Conservation (phyloP, 2,888 invertebrate genomes). For the Aspidiotus destructor region DNA sequence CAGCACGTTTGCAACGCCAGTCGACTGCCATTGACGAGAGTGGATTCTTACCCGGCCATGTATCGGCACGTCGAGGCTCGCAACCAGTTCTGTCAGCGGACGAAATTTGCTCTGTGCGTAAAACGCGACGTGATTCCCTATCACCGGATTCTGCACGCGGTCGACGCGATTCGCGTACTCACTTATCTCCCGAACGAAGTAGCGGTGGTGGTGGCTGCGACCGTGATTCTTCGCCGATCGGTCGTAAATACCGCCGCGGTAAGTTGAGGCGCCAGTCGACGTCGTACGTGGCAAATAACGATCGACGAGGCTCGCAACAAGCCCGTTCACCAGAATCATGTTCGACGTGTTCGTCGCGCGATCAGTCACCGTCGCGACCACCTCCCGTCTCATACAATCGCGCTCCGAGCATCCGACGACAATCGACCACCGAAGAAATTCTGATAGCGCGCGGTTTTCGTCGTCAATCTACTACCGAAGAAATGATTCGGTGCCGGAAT, state of each 20-base stretch:
- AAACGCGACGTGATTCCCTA: conserved; percentile 72
- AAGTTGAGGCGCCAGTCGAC: conserved; percentile 68
- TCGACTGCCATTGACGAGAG: conserved; percentile 84
- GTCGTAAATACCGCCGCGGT: conserved; percentile 58
- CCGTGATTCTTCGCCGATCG: conserved; percentile 66
- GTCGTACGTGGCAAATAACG: conserved; percentile 33
- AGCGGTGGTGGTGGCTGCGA: conserved; percentile 55
- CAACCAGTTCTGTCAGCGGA: conserved; percentile 74
- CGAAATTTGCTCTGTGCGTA: conserved; percentile 45
- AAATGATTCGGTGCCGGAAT: conserved; percentile 84
- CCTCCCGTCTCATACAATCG: conserved; percentile 41
- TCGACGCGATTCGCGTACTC: conserved; percentile 58
- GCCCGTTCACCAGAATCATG: conserved; percentile 48
- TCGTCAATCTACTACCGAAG: conserved; percentile 81
- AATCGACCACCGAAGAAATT: conserved; percentile 86
- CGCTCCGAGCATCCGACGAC: conserved; percentile 67
- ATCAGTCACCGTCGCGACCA: conserved; percentile 60
- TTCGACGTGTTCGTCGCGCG: conserved; percentile 68
- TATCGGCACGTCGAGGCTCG: conserved; percentile 56
- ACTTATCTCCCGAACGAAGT: conserved; percentile 64
- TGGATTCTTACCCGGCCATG: conserved; percentile 52
- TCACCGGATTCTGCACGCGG: conserved; percentile 74
- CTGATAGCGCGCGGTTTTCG: conserved; percentile 81
- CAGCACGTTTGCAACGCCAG: conserved; percentile 69
- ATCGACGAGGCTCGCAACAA: conserved; percentile 38